Evolutionary conservation across 2,797 vertebrate genomes (phyloP).

Genomic region (Taenioides sp.): DNA sequence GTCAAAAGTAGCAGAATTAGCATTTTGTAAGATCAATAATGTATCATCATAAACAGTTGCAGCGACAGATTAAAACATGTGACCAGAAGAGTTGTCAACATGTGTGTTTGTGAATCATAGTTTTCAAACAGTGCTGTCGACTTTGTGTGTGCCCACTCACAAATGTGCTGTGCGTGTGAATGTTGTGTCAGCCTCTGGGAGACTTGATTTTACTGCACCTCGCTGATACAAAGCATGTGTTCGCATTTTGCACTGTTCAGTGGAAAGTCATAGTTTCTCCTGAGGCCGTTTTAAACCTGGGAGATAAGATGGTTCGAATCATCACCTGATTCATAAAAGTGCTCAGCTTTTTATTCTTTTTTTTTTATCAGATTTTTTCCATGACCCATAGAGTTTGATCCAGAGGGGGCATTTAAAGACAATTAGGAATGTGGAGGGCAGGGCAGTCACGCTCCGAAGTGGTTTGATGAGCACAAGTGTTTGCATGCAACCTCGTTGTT

Average conservation of each 20-base stretch:
- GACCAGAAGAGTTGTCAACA: conserved; percentile 23
- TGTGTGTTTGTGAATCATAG: conserved; percentile 20
- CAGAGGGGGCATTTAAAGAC: conserved; percentile 15
- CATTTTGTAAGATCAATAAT: neutral
- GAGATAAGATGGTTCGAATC: conserved; percentile 14
- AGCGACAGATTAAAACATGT: conserved; percentile 43
- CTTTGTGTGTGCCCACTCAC: conserved; percentile 2
- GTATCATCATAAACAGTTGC: conserved; percentile 34
- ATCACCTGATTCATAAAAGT: neutral
- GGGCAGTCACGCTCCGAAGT: conserved; percentile 15
- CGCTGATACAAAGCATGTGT: conserved; percentile 60
- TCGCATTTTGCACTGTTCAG: conserved; percentile 31
- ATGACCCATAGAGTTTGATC: conserved; percentile 3
- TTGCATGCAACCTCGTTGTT: conserved; percentile 15
- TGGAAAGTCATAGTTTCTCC: conserved; percentile 24
- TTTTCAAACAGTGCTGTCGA: conserved; percentile 18
- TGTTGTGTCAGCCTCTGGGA: conserved; percentile 41
- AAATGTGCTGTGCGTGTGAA: conserved; percentile 37
- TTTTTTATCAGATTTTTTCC: conserved; percentile 12
- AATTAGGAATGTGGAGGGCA: neutral
- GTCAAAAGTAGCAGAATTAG: neutral
- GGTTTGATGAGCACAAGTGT: conserved; percentile 19
- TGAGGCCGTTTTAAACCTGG: conserved; percentile 14
- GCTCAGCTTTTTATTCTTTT: conserved; percentile 16
- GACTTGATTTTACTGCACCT: conserved; percentile 42